Evolutionary conservation across 1,140 invertebrate species (phyloP), one percentile per base, ranked within the genome.

Genomic region (Brachionus paranguensis): DNA sequence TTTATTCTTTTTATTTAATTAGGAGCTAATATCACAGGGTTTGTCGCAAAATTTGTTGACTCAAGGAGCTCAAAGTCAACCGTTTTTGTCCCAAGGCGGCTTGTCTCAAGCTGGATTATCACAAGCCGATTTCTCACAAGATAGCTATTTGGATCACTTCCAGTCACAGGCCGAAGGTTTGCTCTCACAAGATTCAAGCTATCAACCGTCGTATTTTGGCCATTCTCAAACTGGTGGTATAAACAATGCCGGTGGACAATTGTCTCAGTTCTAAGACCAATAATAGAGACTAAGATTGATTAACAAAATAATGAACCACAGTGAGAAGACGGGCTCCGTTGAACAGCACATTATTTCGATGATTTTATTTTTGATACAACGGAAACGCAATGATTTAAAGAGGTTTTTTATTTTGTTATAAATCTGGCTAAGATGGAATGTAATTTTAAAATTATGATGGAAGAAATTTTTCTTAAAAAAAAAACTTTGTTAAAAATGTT

Each of bases 1-100:
- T 10, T 12, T 41, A 27, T 29, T 53, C 41, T 53, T 55, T 33
- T 78, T n/a, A 14, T 53, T 50, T 12, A 7, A 50, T n/a, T 8
- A 79, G 76, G 78, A 81, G 33, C n/a, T 81, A 11, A 81, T 60
- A 12, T 64, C 53, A n/a, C 78, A 81, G 5, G 24, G 43, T 27
- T 64, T 81, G 12, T 81, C 78, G 10, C 78, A 81, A 68, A 81
- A 81, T 64, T 43, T 81, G 33, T 55, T 83, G 43, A 83, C 81
- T 17, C 81, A 83, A 83, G 79, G 33, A 37, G 81, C 10, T 10
- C 24, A 33, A 17, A 83, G 64, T 33, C 64, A 72, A 47, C 27
- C 24, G 6, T 68, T 68, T 24, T 17, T 83, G 17, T 83, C 81
- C 0, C 81, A 83, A 20, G 29, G 11, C 14, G 81, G 60, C 33